phyloP scores from a whole-genome alignment of 2,797 vertebrate genomes.

The Poecilia picta region DNA sequence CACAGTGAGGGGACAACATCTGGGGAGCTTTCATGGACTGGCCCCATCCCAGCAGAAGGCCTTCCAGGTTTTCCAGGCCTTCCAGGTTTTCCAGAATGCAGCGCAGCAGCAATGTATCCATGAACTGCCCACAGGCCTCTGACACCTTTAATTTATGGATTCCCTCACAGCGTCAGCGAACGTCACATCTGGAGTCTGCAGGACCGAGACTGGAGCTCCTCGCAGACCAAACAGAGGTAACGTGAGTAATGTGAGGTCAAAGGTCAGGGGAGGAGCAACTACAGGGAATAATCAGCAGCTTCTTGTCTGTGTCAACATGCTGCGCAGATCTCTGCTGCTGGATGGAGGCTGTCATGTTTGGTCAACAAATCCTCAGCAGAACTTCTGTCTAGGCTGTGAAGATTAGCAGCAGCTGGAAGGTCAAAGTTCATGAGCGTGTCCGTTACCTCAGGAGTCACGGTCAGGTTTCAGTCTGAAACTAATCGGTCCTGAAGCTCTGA shows the following conservation, averaged over 20 bases:
- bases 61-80: background rate
- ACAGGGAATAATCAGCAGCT: background rate
- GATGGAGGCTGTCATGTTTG: slow-evolving; percentile 7
- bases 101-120: background rate
- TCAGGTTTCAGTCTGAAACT: background rate
- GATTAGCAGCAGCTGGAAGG: background rate
- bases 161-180: background rate
- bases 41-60: background rate
- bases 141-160: background rate
- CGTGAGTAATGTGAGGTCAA: background rate
- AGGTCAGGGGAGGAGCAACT: background rate
- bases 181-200: background rate
- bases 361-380: slow-evolving; percentile 11
- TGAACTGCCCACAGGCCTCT: background rate
- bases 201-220: background rate
- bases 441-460: background rate
- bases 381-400: background rate
- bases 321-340: background rate
- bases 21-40: background rate
- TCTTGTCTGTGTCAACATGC: background rate
- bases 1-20: background rate
- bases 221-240: background rate
- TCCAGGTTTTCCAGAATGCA: too few relatives aligned
- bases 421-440: background rate
- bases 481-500: background rate